These are phyloP conservation scores for Lycorma delicatula DNA, from an alignment of 1,140 invertebrate genomes.

Conservation along the genomic window DNA sequence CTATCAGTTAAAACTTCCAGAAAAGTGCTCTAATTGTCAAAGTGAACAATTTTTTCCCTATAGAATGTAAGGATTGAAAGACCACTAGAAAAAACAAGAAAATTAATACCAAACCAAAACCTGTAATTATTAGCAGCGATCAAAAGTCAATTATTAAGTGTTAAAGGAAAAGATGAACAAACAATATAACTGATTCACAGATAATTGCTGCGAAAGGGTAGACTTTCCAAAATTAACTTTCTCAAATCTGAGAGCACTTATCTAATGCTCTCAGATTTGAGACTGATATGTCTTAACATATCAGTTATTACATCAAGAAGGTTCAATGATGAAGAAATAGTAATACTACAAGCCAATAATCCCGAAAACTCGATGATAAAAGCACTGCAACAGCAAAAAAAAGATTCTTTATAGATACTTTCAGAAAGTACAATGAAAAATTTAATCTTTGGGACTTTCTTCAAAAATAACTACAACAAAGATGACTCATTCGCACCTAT, in stretches of 20 bases:
- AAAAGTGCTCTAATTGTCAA: conserved; percentile 4
- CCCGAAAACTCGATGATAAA: neutral
- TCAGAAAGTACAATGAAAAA: too few species aligned
- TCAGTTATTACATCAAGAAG: conserved; percentile 2
- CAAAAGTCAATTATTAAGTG: neutral
- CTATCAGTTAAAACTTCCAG: conserved; percentile 5
- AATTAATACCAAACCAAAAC: conserved; percentile 3
- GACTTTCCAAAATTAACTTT: conserved; percentile 2
- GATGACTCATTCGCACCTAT: too few species aligned
- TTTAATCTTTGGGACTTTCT: too few species aligned
- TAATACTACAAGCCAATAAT: conserved; percentile 5
- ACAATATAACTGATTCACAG: neutral
- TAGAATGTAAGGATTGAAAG: neutral
- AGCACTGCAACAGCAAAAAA: neutral
- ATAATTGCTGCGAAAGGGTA: neutral
- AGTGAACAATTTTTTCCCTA: neutral
- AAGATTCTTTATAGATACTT: neutral
- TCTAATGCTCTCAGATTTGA: neutral
- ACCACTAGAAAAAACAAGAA: neutral
- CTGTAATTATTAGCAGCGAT: conserved; percentile 3
- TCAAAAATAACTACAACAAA: too few species aligned
- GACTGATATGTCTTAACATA: neutral
- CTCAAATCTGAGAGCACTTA: too few species aligned
- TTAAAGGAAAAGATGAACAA: conserved; percentile 3
- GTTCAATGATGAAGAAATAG: conserved; percentile 2